Evolutionary conservation across 1,140 invertebrate genomes (phyloP).

Genomic region (Plectrocnemia conspersa): DNA sequence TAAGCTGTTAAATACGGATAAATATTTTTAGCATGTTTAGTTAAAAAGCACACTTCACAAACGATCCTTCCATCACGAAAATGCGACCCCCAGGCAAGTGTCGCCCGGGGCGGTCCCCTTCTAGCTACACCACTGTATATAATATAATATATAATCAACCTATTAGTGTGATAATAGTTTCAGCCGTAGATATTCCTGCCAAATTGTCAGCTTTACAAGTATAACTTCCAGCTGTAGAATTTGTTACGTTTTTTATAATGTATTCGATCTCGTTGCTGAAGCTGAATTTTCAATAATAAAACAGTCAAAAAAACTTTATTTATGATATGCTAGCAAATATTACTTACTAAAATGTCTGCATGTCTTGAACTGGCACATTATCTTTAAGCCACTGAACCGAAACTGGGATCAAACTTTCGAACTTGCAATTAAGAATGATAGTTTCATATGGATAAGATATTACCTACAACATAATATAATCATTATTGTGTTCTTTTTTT

Average conservation of each 20-base stretch:
- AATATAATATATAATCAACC: slow-evolving; percentile 35
- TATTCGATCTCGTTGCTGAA: slow-evolving; percentile 43
- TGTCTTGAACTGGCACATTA: slow-evolving; percentile 28
- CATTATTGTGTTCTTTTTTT: too few species aligned
- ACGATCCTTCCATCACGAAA: too few species aligned
- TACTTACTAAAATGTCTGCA: slow-evolving; percentile 41
- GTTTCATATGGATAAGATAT: slow-evolving; percentile 24
- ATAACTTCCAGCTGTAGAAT: slow-evolving; percentile 40
- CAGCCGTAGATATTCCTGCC: slow-evolving; percentile 37
- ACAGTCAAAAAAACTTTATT: not conserved
- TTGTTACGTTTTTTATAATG: slow-evolving; percentile 41
- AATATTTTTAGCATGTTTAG: not conserved
- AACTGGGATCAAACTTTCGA: slow-evolving; percentile 45
- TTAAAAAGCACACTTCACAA: not conserved
- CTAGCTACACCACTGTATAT: too few species aligned
- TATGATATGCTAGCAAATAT: not conserved
- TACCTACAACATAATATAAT: not conserved
- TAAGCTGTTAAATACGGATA: not conserved
- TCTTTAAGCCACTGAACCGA: slow-evolving; percentile 40
- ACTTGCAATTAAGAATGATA: slow-evolving; percentile 38
- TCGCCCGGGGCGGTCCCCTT: too few species aligned
- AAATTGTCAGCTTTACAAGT: slow-evolving; percentile 41
- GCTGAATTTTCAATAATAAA: slow-evolving; percentile 33
- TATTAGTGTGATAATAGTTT: slow-evolving; percentile 35
- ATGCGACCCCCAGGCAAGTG: too few species aligned